phyloP scores from a whole-genome alignment of 1,140 invertebrate genomes.

The Neotoxoptera formosana region DNA sequence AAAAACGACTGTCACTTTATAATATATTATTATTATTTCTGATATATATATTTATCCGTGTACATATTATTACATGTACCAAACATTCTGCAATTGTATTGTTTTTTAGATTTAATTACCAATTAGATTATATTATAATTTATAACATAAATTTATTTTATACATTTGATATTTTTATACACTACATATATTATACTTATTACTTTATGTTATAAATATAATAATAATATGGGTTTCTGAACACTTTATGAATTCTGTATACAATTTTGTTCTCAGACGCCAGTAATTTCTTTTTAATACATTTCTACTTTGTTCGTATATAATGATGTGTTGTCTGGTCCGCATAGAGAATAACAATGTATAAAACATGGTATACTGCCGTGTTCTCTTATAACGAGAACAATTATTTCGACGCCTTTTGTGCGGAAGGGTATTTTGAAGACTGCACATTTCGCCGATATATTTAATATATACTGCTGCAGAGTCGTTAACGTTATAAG shows the following conservation, averaged over 20 bases:
- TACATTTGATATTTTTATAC: background rate
- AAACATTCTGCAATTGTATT: background rate
- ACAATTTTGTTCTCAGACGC: background rate
- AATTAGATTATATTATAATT: background rate
- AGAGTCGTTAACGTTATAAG: background rate
- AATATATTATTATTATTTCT: background rate
- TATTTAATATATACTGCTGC: background rate
- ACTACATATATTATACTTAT: background rate
- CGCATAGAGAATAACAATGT: too few species aligned
- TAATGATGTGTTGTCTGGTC: background rate
- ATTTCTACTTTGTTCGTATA: background rate
- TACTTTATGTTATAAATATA: background rate
- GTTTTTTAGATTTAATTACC: background rate
- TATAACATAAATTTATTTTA: background rate
- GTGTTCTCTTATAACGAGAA: background rate
- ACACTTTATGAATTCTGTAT: background rate
- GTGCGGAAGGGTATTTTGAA: background rate
- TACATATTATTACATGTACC: background rate
- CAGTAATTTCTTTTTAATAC: background rate
- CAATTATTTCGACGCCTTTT: background rate
- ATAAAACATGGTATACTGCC: background rate
- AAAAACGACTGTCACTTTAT: too few species aligned
- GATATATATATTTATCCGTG: background rate
- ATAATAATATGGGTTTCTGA: background rate
- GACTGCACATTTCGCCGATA: background rate